Evolutionary conservation across 2,113 vertebrate species (phyloP), one percentile per base, ranked within the genome.

Genomic region (Thunnus maccoyii): DNA sequence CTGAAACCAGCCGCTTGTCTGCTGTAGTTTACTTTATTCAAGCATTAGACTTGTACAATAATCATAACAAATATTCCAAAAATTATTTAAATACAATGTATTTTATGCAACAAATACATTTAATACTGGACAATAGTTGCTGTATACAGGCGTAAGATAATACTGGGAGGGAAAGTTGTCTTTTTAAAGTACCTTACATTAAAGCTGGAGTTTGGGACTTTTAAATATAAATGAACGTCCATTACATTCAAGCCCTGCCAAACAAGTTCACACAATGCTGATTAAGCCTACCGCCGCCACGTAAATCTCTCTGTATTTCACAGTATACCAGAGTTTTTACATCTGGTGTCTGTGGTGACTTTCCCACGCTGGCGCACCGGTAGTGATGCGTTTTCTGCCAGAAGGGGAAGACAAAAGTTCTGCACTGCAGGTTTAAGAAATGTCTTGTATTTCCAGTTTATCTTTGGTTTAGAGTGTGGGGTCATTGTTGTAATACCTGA

Each of bases 41-140:
- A 69, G 44, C 25, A 69, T 64, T 51, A 30, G 2, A 77, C 27
- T 50, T 70, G 0, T 60, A 67, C 70, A 68, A 48, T 72, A 61
- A 58, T 52, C 60, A 52, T 25, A 50, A 76, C n/a, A 64, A 10
- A 76, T 14, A 48, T 64, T 85, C 20, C 41, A 73, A 54, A 47
- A 32, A 75, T 11, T 41, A 83, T 65, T 80, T 64, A 83, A 72
- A 84, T 75, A 65, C 8, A 71, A 77, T 48, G 0, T 36, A 72
- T 67, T 73, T 57, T n/a, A 61, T 65, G 32, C 46, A 58, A 86
- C 58, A 89, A 89, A 90, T 88, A 89, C 89, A 89, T 86, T 85
- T 1, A 68, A 72, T 3, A 27, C 58, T 64, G 60, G 61, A 72
- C 47, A 72, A n/a, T 11, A 61, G 22, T 51, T 2, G 9, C 14